Conservation (phyloP, 2,113 vertebrate genomes). For the Triplophysa siluroides region DNA sequence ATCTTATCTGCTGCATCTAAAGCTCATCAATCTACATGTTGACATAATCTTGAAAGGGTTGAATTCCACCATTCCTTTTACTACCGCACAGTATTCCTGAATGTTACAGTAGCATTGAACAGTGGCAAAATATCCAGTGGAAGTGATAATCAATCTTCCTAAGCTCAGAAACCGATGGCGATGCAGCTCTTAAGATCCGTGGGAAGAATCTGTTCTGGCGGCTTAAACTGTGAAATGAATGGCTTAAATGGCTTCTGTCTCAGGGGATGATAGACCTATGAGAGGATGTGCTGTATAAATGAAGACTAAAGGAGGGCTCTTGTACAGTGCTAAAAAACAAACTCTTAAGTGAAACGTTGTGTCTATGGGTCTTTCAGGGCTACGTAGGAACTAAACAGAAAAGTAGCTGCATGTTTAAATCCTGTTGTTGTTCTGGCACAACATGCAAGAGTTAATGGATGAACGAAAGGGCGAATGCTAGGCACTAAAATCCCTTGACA, state of each 20-base stretch:
- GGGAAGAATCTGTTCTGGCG: slow-evolving; percentile 38
- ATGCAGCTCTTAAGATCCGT: slow-evolving; percentile 26
- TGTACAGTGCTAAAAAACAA: slow-evolving; percentile 13
- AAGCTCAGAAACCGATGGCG: slow-evolving; percentile 4
- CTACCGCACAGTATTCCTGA: not conserved
- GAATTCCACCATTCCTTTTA: not conserved
- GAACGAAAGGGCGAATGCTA: not conserved
- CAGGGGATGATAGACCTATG: slow-evolving; percentile 24
- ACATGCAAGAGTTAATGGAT: not conserved
- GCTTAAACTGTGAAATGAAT: slow-evolving; percentile 39
- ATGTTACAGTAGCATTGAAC: not conserved
- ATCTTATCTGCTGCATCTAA: not conserved
- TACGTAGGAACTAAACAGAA: not conserved
- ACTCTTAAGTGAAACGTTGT: slow-evolving; percentile 8
- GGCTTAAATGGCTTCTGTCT: slow-evolving; percentile 32
- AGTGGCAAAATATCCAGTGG: not conserved
- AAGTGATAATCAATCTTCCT: slow-evolving; percentile 21
- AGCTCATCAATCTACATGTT: not conserved
- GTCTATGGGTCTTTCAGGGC: slow-evolving; percentile 6
- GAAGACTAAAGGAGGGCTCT: slow-evolving; percentile 2
- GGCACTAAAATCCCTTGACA: not conserved
- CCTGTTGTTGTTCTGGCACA: not conserved
- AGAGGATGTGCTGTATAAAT: slow-evolving; percentile 4
- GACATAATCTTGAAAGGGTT: not conserved
- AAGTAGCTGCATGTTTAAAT: not conserved